Conservation (phyloP, 2,113 vertebrate genomes). For the Bos indicus region DNA sequence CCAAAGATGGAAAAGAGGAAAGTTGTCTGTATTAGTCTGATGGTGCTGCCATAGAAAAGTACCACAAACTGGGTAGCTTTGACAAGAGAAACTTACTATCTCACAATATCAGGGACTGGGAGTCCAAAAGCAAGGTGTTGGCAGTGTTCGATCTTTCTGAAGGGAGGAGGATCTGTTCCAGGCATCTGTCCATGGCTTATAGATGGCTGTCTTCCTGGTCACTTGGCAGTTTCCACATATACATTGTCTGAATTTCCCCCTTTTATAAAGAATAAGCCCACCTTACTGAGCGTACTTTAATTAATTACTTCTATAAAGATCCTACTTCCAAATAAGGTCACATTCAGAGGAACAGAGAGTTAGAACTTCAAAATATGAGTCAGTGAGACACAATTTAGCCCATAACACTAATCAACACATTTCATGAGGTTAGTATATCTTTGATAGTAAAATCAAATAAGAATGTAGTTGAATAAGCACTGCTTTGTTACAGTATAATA, state of each 20-base stretch:
- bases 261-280: background rate
- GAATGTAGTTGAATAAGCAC: background rate
- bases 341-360: background rate
- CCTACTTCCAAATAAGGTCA: background rate
- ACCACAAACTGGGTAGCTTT: background rate
- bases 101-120: background rate
- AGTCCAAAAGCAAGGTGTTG: background rate
- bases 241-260: background rate
- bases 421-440: background rate
- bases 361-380: background rate
- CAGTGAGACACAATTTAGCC: background rate
- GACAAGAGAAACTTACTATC: background rate
- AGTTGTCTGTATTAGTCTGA: background rate
- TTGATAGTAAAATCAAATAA: background rate
- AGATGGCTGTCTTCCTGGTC: background rate
- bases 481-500: background rate
- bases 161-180: background rate
- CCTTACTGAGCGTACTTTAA: background rate
- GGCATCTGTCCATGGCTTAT: background rate
- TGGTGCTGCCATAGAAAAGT: background rate
- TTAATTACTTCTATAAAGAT: background rate
- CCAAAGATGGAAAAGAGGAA: background rate
- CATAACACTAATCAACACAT: background rate
- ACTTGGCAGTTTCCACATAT: background rate
- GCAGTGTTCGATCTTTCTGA: background rate